Base-by-base conservation (phyloP, 2,113 vertebrate genomes). In the Tauraco erythrolophus region DNA sequence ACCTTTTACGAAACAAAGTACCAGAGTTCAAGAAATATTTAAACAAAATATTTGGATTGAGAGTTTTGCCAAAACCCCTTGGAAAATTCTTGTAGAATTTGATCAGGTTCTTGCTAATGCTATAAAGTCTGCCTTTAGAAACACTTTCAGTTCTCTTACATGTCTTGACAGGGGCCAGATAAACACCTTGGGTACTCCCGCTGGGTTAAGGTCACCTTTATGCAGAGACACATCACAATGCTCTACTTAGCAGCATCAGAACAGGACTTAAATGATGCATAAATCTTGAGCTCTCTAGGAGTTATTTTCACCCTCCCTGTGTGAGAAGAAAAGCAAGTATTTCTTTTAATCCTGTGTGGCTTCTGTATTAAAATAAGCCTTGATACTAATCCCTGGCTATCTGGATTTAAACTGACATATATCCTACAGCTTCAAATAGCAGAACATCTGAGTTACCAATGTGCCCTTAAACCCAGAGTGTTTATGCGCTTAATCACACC, bases 351-450 rank as follows among this genome's bases (percentile, higher is more conserved):
- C 45, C 53, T 45, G 14, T 71, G 56, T 76, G 72, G 72, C 31
- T 94, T 94, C 91, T 84, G 33, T 82, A 92, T 91, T 89, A 93
- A 95, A 97, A 84, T 94, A 90, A 94, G 33, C 88, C 61, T 64
- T 87, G 69, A 74, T 96, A 93, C 39, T 94, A 94, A 96, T 68
- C 88, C 88, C 53, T 84, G 68, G 65, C 56, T 84, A 71, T 92
- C 43, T 92, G 88, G 72, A 91, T 92, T 94, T 87, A 66, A 91
- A 94, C 68, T 87, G 92, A 89, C 71, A 91, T 78, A 81, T 62
- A 92, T 94, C 33, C 56, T 66, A 64, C 79, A 84, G 71, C 56
- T 94, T 77, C 80, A 91, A 86, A 95, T 87, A 84, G 43, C 27
- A 87, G 83, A 89, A 84, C 21, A 87, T 95, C 27, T 60, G 58